A percentile compares a stretch with the other conserved stretches of the same genome.
These are phyloP conservation scores for Bombus waltoni DNA, from an alignment of 1,140 invertebrate species.

Conservation along the genomic window DNA sequence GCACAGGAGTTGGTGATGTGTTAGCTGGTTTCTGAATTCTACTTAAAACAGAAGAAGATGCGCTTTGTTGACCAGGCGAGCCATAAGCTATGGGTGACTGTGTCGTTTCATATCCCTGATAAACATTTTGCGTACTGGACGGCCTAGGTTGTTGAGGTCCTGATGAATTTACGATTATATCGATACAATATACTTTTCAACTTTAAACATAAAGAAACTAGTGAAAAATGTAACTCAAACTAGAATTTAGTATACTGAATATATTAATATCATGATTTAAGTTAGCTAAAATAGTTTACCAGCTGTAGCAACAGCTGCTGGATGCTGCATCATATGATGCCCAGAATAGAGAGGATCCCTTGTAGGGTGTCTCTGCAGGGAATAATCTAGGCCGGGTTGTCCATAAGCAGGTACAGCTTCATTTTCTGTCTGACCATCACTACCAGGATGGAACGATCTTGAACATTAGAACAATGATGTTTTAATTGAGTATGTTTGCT, in stretches of 20 bases:
- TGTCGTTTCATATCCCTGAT: constrained; percentile 87
- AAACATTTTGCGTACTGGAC: constrained; percentile 87
- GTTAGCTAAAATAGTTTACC: constrained; percentile 57
- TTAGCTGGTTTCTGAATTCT: constrained; percentile 87
- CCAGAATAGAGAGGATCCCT: constrained; percentile 79
- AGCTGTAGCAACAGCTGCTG: constrained; percentile 76
- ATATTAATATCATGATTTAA: background rate
- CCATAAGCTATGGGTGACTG: constrained; percentile 87
- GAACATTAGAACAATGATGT: background rate
- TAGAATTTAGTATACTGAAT: no score
- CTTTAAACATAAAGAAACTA: background rate
- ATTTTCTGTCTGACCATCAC: constrained; percentile 76
- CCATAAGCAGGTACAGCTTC: constrained; percentile 82
- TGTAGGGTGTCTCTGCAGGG: constrained; percentile 84
- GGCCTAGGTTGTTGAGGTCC: constrained; percentile 84
- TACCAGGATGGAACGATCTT: constrained; percentile 80
- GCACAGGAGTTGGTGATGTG: constrained; percentile 87
- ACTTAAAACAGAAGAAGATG: constrained; percentile 83
- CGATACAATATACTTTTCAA: background rate
- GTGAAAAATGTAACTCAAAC: background rate
- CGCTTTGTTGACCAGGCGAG: constrained; percentile 83
- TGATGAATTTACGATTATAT: constrained; percentile 52
- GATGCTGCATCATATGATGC: constrained; percentile 82
- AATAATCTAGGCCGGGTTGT: constrained; percentile 90
- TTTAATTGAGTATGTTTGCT: no score